These are phyloP conservation scores for Eupithecia inturbata DNA, from an alignment of 2,888 invertebrate species.

Conservation along the genomic window DNA sequence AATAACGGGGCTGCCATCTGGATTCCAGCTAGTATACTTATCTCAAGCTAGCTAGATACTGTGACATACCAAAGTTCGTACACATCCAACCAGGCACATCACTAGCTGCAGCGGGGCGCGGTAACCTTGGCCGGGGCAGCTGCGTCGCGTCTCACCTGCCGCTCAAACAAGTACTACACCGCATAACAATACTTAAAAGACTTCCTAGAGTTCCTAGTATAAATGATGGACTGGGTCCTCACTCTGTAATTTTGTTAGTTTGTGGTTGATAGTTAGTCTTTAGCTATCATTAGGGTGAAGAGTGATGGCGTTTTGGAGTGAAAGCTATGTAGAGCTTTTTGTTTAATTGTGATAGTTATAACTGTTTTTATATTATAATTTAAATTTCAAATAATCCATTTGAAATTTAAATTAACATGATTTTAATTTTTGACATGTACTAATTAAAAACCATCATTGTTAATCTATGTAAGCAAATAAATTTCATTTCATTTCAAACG, in stretches of 20 bases:
- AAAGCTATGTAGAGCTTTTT: neutral
- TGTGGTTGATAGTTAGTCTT: neutral
- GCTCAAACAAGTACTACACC: conserved; percentile 70
- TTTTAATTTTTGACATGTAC: too few species aligned
- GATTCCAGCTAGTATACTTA: too few species aligned
- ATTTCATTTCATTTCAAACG: too few species aligned
- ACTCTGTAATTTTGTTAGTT: neutral
- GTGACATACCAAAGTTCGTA: neutral
- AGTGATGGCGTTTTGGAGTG: neutral
- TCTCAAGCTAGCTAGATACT: neutral
- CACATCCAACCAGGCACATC: conserved; percentile 48
- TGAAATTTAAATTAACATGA: too few species aligned
- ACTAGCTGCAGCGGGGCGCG: conserved; percentile 61
- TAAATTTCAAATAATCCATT: too few species aligned
- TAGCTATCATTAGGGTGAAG: neutral
- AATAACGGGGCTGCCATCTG: too few species aligned
- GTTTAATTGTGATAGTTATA: too few species aligned
- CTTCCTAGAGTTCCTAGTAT: conserved; percentile 35
- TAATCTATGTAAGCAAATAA: too few species aligned
- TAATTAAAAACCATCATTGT: too few species aligned
- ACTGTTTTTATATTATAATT: too few species aligned
- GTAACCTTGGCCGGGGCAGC: conserved; percentile 79
- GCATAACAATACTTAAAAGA: conserved; percentile 39
- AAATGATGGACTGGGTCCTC: too few species aligned
- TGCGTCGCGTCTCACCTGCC: conserved; percentile 73